Base-by-base conservation (phyloP, 2,888 invertebrate species). In the Pollenia angustigena region DNA sequence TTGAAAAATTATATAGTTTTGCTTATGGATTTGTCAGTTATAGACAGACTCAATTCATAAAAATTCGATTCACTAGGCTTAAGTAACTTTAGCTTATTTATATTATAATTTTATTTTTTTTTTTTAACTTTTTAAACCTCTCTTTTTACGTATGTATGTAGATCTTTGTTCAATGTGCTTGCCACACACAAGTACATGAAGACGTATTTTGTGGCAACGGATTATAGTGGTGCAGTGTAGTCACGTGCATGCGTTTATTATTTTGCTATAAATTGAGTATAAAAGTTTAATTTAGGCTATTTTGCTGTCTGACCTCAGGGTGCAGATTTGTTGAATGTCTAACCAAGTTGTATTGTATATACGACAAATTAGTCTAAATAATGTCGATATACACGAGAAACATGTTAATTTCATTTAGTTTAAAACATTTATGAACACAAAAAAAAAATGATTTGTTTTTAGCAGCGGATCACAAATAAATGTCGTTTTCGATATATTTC, bases 11-110 rank as follows among this genome's bases (percentile, higher is more conserved):
- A 80, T 79, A 66, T 75, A 64, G 74, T 82, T 69, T 82, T 64
- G 75, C 58, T 82, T 82, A 75, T 82, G 81, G 82, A 85, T 85
- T 82, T 85, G 74, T 82, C 79, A 86, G 82, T 80, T 82, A 85
- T 79, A 82, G 82, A 79, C 85, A 82, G 85, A 75, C 74, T 85
- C 79, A 85, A 82, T 85, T 85, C 85, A 82, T 85, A 85, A 82
- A 79, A 79, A 79, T 85, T 85, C 74, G 74, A 79, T 85, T 82
- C 74, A 69, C 48, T 52, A 14, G 79, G 58, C 69, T 78, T 66
- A 72, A 58, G 56, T 66, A 74, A 50, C 69, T 64, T 76, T 48
- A 82, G 75, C 60, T 75, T 82, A 56, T 54, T 76, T 78, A 54
- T 62, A 48, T 23, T 50, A 23, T 16, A 56, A 42, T 46, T 60